phyloP scores from a whole-genome alignment of 1,140 invertebrate genomes.

The Stegodyphus dumicola region DNA sequence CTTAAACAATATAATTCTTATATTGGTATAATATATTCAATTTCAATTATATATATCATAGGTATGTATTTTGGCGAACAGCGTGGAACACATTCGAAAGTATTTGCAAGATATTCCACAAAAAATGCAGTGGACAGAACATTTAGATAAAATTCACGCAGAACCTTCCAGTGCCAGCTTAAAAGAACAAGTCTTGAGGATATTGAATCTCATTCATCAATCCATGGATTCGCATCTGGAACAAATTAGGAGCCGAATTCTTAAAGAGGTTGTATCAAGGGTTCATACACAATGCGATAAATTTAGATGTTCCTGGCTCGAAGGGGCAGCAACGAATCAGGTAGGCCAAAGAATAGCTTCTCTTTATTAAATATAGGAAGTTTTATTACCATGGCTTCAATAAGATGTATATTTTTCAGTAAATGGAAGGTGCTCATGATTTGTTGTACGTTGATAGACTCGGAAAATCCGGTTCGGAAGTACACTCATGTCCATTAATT shows the following conservation, averaged over 20 bases:
- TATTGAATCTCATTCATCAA: constrained; percentile 33
- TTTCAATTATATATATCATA: background rate
- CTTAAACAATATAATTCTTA: no score
- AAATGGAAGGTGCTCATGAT: no score
- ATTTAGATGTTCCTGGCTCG: constrained; percentile 13
- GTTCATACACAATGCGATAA: constrained; percentile 6
- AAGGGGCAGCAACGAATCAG: background rate
- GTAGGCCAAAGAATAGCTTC: background rate
- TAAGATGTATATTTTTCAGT: no score
- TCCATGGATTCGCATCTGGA: constrained; percentile 30
- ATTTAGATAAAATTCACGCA: background rate
- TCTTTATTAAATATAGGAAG: no score
- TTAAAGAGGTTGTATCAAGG: background rate
- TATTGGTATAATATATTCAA: no score
- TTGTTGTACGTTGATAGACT: no score
- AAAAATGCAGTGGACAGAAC: constrained; percentile 33
- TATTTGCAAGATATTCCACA: constrained; percentile 20
- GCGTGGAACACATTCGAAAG: constrained; percentile 16
- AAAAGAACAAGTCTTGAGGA: constrained; percentile 16
- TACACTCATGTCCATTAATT: no score
- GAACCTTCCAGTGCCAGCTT: background rate
- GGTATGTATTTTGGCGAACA: constrained; percentile 33
- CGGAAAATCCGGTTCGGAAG: no score
- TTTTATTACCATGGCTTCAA: no score
- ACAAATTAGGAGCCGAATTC: background rate